A percentile compares a stretch with the other conserved stretches of the same genome.
Conservation (phyloP, 2,797 vertebrate genomes). For the Xiphorhynchus erythropygius region DNA sequence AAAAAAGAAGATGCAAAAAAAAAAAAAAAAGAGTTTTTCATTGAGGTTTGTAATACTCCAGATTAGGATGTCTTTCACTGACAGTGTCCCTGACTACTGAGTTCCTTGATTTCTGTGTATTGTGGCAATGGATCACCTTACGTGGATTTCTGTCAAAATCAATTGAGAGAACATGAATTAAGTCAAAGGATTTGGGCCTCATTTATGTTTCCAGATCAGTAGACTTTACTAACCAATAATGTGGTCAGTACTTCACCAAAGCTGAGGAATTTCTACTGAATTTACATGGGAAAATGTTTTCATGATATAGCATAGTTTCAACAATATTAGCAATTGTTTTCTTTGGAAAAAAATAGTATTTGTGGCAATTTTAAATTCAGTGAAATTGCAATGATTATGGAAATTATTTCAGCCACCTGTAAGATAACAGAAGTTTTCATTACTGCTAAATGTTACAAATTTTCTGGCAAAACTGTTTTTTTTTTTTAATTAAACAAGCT, state of each 20-base stretch:
- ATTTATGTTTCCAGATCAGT: neutral
- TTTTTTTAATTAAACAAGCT: neutral
- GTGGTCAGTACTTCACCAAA: neutral
- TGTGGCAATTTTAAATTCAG: neutral
- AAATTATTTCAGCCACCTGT: neutral
- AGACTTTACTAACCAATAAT: neutral
- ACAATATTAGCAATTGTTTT: neutral
- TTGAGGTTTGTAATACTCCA: neutral
- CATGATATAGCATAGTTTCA: neutral
- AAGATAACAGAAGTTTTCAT: neutral
- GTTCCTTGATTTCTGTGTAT: neutral
- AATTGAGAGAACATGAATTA: neutral
- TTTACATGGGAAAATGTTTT: neutral
- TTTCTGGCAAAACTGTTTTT: neutral
- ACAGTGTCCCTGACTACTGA: neutral
- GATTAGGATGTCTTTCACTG: neutral
- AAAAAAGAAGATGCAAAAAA: neutral
- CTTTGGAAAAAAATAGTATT: neutral
- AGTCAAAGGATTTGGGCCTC: neutral
- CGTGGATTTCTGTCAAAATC: neutral
- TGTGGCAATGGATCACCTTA: neutral
- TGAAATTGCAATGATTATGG: neutral
- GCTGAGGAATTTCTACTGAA: neutral
- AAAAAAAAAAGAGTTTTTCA: neutral
- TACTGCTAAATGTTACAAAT: neutral